Conservation (phyloP, 64 coral and sea anemone genomes). For the Hydrozoanthus tunicans region DNA sequence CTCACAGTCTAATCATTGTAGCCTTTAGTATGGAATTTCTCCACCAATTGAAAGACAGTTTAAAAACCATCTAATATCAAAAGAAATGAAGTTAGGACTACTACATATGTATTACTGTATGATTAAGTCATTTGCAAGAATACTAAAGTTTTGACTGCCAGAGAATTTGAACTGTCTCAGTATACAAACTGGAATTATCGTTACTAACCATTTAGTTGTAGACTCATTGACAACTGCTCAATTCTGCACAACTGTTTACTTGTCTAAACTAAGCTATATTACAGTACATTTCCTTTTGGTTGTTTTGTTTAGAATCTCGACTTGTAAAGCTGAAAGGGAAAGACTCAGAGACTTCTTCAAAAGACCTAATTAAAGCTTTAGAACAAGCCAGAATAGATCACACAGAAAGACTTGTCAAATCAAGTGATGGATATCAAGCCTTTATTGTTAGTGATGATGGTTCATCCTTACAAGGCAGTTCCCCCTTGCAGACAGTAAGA, state of each 20-base stretch:
- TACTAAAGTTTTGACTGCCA: too few relatives aligned
- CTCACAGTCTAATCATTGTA: too few relatives aligned
- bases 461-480: background rate
- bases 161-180: too few relatives aligned
- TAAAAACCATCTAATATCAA: too few relatives aligned
- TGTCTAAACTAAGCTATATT: background rate
- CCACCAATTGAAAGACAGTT: too few relatives aligned
- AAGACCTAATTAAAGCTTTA: conserved; percentile 40
- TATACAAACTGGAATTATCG: too few relatives aligned
- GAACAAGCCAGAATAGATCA: conserved; percentile 58
- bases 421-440: conserved; percentile 8
- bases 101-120: too few relatives aligned
- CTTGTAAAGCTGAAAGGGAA: conserved; percentile 28
- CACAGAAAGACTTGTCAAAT: conserved; percentile 51
- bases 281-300: background rate
- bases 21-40: too few relatives aligned
- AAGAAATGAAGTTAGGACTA: too few relatives aligned
- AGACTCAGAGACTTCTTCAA: conserved; percentile 24
- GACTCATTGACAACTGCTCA: too few relatives aligned
- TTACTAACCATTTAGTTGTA: too few relatives aligned
- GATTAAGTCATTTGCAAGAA: too few relatives aligned
- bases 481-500: conserved; percentile 3
- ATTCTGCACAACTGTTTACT: background rate
- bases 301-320: conserved; percentile 22
- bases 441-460: conserved; percentile 21